Evolutionary conservation across 1,140 invertebrate species (phyloP), one percentile per base, ranked within the genome.

Genomic region (Colletes gigas): DNA sequence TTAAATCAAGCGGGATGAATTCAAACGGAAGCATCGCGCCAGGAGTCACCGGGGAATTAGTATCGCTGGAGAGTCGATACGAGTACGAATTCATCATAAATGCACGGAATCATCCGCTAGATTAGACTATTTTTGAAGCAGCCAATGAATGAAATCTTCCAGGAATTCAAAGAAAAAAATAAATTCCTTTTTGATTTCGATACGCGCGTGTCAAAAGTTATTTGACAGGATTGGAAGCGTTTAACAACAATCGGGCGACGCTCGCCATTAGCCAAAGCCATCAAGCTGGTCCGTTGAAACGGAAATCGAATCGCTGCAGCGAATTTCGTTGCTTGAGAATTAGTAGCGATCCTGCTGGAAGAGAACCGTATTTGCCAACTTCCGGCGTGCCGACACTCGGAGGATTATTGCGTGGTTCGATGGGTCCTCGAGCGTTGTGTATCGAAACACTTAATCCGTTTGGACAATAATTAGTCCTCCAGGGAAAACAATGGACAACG

Each of bases 391-490:
- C 50, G 39, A 74, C 72, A 30, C 62, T 68, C 54, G 39, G 81
- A 60, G 82, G 67, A 83, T 69, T 68, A 81, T 81, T 77, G 47
- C 21, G 71, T 44, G 66, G 67, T 73, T 63, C 52, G 62, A 63
- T 44, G 57, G 39, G 68, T 70, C 65, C 41, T 63, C 39, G 73
- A 55, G 44, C 41, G 21, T 50, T 85, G 63, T 86, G 75, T 70
- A 68, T 81, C 66, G 75, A 83, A 83, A 80, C 76, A 76, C 81
- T 86, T 86, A 82, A 65, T 86, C 50, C 73, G 69, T 80, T 83
- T 83, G 78, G 69, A 87, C 84, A 82, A 86, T 87, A 86, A 87
- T 86, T 85, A 87, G 77, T 79, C 50, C 55, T 63, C 77, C 9
- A 55, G 81, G 84, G 72, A 86, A 77, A 87, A 81, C 84, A 70